Base-by-base conservation (phyloP, 2,888 invertebrate genomes). In the Pollenia labialis region DNA sequence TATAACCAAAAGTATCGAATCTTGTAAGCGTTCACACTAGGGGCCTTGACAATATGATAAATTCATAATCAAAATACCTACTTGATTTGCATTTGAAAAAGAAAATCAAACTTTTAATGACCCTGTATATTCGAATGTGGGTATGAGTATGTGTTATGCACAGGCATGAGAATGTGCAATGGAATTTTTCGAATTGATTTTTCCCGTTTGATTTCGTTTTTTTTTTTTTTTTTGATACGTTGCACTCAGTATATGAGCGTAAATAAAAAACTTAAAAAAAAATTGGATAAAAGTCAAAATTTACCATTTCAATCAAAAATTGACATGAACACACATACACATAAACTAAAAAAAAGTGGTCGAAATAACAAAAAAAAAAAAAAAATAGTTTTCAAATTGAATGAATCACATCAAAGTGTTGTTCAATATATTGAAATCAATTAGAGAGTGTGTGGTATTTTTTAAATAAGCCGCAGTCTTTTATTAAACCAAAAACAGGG, bases 391-490 rank as follows among this genome's bases (percentile, higher is more conserved):
- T 76, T 69, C 46, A 56, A 72, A 60, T 68, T 48, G 75, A 83
- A 76, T 68, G 81, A 81, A 87, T 84, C 81, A 84, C 74, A 77
- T 87, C 87, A 87, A 87, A 87, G 87, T 87, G 87, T 77, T 87
- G 87, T 87, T 84, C 77, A 84, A 46, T 77, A 87, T 87, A 87
- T 84, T 84, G 87, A 84, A 87, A 87, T 87, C 87, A 87, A 87
- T 87, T 87, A 87, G 87, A 87, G 81, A 84, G 81, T 87, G 87
- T 77, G 87, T 77, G 87, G 84, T 77, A 87, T 84, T 84, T 87
- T 77, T 74, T 42, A 56, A 84, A 87, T 87, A 87, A 87, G 87
- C 87, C 87, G 76, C 87, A 87, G 81, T 79, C 81, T 83, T 81
- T 87, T 87, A 77, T 83, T 77, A 77, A 79, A 62, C 44, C 44